Base-by-base conservation (phyloP, 2,113 vertebrate genomes). In the Prunella himalayana region DNA sequence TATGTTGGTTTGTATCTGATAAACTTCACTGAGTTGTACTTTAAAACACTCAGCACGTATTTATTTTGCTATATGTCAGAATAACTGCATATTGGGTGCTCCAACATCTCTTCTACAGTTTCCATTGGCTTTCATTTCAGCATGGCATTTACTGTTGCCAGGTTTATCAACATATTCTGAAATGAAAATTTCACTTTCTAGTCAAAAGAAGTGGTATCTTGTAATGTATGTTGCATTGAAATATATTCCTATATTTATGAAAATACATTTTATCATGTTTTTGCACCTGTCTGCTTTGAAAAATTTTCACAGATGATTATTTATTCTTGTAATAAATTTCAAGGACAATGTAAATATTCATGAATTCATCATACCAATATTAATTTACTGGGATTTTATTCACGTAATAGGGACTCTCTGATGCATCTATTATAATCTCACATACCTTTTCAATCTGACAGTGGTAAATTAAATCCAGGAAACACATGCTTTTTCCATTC, bases 341-440 rank as follows among this genome's bases (percentile, higher is more conserved):
- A 97, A 94, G 35, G 60, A 64, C 27, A 90, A 51, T 31, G 64
- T 86, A 96, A 92, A 83, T 93, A 92, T 94, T 95, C 83, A 90
- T 92, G 33, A 86, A 64, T 75, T 76, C 63, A 44, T 66, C 79
- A 78, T 37, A 82, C 18, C 22, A 65, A 31, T 94, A 92, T 94
- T 94, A 91, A 96, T 95, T 90, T 90, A 2, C 65, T 91, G 44
- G 28, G 18, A 1, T 51, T 88, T 94, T 90, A 86, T 94, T 89
- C 54, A 89, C 30, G 18, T 88, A 92, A 90, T 65, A 77, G 24
- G 33, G 45, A 82, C 31, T 64, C 53, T 94, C 56, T 92, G 47
- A 82, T 86, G 81, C 70, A 96, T 83, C n/a, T 85, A 27, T 93
- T 95, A 56, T 78, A 95, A 92, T 83, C 35, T 92, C 19, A 69